Evolutionary conservation across 2,797 vertebrate species (phyloP), one percentile per base, ranked within the genome.

Genomic region (Delichon dasypus): DNA sequence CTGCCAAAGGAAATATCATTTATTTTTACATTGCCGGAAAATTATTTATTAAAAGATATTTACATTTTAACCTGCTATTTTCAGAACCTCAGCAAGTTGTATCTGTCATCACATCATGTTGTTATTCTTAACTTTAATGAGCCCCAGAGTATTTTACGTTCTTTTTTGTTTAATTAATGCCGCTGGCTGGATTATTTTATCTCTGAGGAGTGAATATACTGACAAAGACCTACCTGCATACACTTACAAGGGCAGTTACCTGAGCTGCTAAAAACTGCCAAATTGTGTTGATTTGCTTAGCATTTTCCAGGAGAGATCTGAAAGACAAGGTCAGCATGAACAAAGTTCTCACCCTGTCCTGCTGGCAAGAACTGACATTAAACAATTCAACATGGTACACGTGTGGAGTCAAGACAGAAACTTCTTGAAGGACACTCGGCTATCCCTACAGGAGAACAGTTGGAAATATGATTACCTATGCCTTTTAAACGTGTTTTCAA

Each of bases 1-100:
- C 98, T 98, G 98, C 98, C 98, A 98, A 98, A 98, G 98, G 98
- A 97, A 98, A 98, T 98, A 97, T 93, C 97, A 97, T 98, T 98
- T 98, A 98, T 98, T 98, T 98, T 98, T 98, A 97, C 98, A 98
- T 96, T 95, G 93, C 96, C 89, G 96, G 94, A 95, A 96, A 95
- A 97, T 98, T 98, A 98, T 98, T 98, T 98, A 98, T 98, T 98
- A 97, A 98, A 95, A 98, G 94, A 97, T 97, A 95, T 97, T 97
- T 97, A 97, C 97, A 93, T 94, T 95, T 88, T 87, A 97, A 97
- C 97, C 94, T 92, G 94, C 94, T 95, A 92, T 96, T 97, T 98
- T 97, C 95, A 92, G 94, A 97, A 98, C 94, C 93, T 95, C 88
- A 89, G 83, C 94, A 95, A 85, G 53, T 57, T 87, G 83, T 72